Evolutionary conservation across 37 sponge, comb jelly and placozoan genomes (phyloP), one percentile per base, ranked within the genome.

Genomic region (Eunapius fragilis): DNA sequence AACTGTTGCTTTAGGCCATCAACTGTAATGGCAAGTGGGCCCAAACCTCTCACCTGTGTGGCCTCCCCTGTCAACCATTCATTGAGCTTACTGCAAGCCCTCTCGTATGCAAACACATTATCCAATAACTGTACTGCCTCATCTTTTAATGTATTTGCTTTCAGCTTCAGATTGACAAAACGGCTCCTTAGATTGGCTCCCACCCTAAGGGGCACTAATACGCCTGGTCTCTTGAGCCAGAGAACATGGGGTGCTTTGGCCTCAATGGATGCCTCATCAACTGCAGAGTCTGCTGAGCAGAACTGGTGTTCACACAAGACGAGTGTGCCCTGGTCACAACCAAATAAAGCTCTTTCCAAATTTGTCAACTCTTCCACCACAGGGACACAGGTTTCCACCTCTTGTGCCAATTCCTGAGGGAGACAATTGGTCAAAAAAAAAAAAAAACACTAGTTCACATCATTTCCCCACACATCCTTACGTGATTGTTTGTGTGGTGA

Each of bases 151-250:
- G 26, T 38, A 6, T 30, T 48, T 31, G 78, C 14, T 58, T 72
- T n/a, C 22, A 38, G 26, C 31, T 86, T 89, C 37, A 93, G 75
- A 24, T 77, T 74, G 7, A 83, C 75, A 70, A 83, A 93, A 9
- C 93, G 69, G 37, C 33, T 67, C 4, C 89, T 69, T 69, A 93
- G 73, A 30, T 93, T 79, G 74, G 84, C 87, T 28, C 86, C 89
- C 10, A 78, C 83, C 30, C 82, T 87, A 0, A 93, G 58, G 0
- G 86, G 90, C 58, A 89, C 93, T 14, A 68, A 35, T 24, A 90
- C 93, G 25, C 93, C 93, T 32, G 90, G 87, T 31, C 93, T 50
- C 75, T 78, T 49, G 70, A 89, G 47, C 83, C 91, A 93, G 27
- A 80, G 69, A 80, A 47, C 31, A 32, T 80, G 25, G 37, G 49